Evolutionary conservation across 2,888 invertebrate species (phyloP).

Genomic region (Pristionchus exspectatus): DNA sequence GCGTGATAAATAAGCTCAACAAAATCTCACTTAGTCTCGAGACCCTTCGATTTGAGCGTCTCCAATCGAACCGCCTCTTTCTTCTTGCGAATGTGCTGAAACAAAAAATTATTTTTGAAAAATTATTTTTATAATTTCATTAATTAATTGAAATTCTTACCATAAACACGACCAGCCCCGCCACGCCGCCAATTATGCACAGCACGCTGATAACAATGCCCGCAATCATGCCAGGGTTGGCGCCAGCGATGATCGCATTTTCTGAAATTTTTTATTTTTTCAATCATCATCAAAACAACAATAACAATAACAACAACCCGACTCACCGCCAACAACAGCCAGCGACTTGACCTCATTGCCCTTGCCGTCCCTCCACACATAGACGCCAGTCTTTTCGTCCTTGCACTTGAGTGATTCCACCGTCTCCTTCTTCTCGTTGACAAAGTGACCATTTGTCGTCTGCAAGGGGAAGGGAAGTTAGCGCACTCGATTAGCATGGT

Average conservation of each 20-base stretch:
- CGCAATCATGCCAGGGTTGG: neutral
- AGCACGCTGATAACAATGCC: neutral
- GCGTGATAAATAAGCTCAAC: too few species aligned
- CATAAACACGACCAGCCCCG: neutral
- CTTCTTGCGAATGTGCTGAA: conserved; percentile 6
- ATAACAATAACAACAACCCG: neutral
- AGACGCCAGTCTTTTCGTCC: neutral
- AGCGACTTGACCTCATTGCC: neutral
- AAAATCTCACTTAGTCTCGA: neutral
- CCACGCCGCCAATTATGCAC: neutral
- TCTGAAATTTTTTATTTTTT: neutral
- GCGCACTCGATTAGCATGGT: neutral
- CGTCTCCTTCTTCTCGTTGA: neutral
- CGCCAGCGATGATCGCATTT: too few species aligned
- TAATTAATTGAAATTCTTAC: neutral
- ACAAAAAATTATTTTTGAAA: too few species aligned
- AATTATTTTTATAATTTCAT: neutral
- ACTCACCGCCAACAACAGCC: neutral
- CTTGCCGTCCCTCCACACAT: neutral
- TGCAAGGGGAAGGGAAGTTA: neutral
- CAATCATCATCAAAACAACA: neutral
- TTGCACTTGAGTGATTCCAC: neutral
- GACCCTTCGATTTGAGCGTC: conserved; percentile 33
- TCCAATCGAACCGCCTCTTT: neutral
- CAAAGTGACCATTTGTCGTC: neutral